Evolutionary conservation across 2,113 vertebrate genomes (phyloP), one percentile per base, ranked within the genome.

Genomic region (Nothobranchius kuhntae): DNA sequence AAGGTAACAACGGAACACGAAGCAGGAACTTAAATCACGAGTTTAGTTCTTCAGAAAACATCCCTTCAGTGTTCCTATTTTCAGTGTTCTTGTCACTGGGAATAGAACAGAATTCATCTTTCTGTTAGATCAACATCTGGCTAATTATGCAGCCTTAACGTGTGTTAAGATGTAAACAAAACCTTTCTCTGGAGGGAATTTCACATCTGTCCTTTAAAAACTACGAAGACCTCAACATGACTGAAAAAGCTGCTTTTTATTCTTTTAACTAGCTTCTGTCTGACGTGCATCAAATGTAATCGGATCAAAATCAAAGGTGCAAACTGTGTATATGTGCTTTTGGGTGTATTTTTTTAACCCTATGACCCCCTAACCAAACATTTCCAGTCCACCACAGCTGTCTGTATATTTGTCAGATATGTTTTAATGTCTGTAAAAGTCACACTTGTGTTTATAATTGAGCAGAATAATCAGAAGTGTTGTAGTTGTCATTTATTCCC

Each of bases 371-470:
- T 54, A 67, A 62, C 26, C 48, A 70, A 24, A 67, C n/a, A n/a
- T 72, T 64, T 60, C 69, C 62, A 65, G 61, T 51, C 36, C 51
- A 35, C 30, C n/a, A 68, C 68, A 71, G 78, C 54, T 61, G 48
- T 86, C 61, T 89, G 81, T 91, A 88, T 86, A 87, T 90, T 86
- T 91, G 82, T 88, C 71, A 75, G 74, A 83, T 91, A 87, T 87
- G 87, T 89, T 90, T 90, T 87, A 85, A 82, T 88, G 85, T 87
- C 65, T 84, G 85, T 85, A 61, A 83, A 73, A 87, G 64, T 82
- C 10, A 59, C 56, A 59, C 75, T 80, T 75, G 52, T 86, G 3
- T 21, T 44, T 75, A 71, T 77, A 75, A 69, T 71, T 74, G 48
- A 75, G 40, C 73, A 76, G 67, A 76, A 26, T 81, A 45, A 46